These are phyloP conservation scores for Platygyra sinensis DNA, from an alignment of 64 coral and sea anemone genomes.

Conservation along the genomic window DNA sequence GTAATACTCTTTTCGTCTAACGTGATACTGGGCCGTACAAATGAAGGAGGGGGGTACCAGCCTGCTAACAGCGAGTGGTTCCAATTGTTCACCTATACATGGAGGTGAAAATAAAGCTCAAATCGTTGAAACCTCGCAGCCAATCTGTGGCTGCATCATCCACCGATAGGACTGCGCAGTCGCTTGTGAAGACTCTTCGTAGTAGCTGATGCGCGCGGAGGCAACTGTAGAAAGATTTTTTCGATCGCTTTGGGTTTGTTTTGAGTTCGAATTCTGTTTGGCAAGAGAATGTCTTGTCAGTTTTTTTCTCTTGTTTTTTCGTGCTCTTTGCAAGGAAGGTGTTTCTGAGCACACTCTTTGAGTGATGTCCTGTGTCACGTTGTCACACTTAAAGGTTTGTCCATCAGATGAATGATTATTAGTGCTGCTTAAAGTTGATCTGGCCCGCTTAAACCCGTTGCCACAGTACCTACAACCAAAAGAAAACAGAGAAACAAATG, in stretches of 20 bases:
- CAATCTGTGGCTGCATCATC: not conserved
- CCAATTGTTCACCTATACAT: not conserved
- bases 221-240: not conserved
- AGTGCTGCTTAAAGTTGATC: constrained; percentile 51
- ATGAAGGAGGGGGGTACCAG: constrained; percentile 18
- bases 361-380: constrained; percentile 35
- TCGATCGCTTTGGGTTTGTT: not conserved
- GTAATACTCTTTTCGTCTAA: constrained; percentile 21
- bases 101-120: not conserved
- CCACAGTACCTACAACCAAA: constrained; percentile 22
- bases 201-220: not conserved
- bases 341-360: constrained; percentile 43
- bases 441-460: constrained; percentile 35
- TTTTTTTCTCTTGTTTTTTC: constrained; percentile 52
- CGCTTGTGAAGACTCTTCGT: not conserved
- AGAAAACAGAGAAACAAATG: not conserved
- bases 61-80: not conserved
- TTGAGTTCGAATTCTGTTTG: not conserved
- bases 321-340: constrained; percentile 34
- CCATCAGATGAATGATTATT: constrained; percentile 33
- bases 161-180: not conserved
- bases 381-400: constrained; percentile 46
- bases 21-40: constrained; percentile 17
- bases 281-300: not conserved
- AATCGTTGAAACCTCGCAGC: constrained; percentile 1